A percentile compares a stretch with the other conserved stretches of the same genome.
phyloP scores from a whole-genome alignment of 2,888 invertebrate species.

The Geotrupes spiniger region DNA sequence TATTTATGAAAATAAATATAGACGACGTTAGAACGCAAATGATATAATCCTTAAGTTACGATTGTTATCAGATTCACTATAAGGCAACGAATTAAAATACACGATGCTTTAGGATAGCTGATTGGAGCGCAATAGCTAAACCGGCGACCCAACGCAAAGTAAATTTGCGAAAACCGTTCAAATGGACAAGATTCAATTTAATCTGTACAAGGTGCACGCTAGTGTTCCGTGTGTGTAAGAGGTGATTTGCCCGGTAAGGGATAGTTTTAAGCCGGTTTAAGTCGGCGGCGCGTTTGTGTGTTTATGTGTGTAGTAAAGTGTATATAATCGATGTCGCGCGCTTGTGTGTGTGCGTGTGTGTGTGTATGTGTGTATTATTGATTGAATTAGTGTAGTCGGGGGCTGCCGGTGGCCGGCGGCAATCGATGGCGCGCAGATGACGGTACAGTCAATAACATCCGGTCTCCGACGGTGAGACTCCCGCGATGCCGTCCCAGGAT shows the following conservation, averaged over 20 bases:
- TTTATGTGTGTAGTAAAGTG: conserved; percentile 3
- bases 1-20: too few species aligned
- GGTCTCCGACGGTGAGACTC: conserved; percentile 7
- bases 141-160: too few species aligned
- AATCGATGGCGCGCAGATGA: conserved; percentile 52
- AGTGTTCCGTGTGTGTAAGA: background rate
- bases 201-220: conserved; percentile 3
- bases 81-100: too few species aligned
- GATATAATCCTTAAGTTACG: too few species aligned
- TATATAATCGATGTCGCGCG: conserved; percentile 5
- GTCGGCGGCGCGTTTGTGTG: conserved; percentile 3
- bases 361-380: conserved; percentile 27
- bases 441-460: conserved; percentile 30
- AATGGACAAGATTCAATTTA: conserved; percentile 1
- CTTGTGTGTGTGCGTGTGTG: conserved; percentile 22
- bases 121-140: too few species aligned
- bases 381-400: conserved; percentile 28
- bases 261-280: conserved; percentile 2
- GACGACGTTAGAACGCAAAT: too few species aligned
- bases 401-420: conserved; percentile 41
- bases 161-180: too few species aligned
- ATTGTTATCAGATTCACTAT: too few species aligned
- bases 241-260: background rate
- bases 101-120: too few species aligned
- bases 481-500: conserved; percentile 6